Evolutionary conservation across 2,797 vertebrate genomes (phyloP).

Genomic region (Galago senegalensis): DNA sequence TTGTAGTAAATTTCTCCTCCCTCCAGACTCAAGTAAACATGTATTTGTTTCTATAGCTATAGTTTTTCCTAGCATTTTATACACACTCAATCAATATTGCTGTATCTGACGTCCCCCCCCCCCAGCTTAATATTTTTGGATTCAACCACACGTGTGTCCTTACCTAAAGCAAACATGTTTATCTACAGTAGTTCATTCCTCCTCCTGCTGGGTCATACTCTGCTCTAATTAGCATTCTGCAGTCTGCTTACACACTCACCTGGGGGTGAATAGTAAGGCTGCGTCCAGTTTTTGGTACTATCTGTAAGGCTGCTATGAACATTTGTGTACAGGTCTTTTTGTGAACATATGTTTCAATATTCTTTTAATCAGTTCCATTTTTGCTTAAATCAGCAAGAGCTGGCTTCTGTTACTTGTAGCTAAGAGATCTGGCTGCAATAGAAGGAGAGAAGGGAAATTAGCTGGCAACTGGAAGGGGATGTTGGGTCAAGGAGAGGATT

Average conservation of each 20-base stretch:
- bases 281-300: neutral
- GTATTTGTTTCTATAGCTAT: neutral
- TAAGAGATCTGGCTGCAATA: conserved; percentile 11
- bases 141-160: neutral
- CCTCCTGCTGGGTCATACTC: neutral
- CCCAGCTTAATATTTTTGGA: neutral
- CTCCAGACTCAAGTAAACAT: neutral
- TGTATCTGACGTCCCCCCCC: neutral
- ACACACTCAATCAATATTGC: neutral
- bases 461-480: neutral
- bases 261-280: neutral
- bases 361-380: conserved; percentile 23
- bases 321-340: neutral
- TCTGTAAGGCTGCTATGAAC: neutral
- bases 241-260: neutral
- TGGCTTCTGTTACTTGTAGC: conserved; percentile 33
- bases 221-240: neutral
- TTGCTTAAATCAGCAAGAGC: conserved; percentile 24
- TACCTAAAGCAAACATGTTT: neutral
- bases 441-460: neutral
- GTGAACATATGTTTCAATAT: conserved; percentile 37
- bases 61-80: neutral
- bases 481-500: conserved; percentile 46
- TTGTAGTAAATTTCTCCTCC: neutral
- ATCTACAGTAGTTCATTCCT: neutral